These are phyloP conservation scores for Euborellia annulipes DNA, from an alignment of 1,140 invertebrate genomes.

Conservation along the genomic window DNA sequence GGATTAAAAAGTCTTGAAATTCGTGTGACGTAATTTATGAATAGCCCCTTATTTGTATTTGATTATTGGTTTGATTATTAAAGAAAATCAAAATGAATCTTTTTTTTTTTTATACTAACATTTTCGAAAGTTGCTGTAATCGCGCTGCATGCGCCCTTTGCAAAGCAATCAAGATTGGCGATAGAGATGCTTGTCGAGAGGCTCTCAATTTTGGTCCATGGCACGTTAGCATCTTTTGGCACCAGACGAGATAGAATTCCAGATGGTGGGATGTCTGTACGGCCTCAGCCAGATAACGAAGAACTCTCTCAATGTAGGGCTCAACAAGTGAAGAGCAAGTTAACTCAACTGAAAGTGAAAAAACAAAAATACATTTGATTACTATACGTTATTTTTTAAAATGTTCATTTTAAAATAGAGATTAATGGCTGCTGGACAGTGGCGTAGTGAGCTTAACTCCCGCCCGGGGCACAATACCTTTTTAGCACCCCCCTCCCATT, in stretches of 20 bases:
- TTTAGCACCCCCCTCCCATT: too few species aligned
- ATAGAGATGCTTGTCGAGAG: constrained; percentile 23
- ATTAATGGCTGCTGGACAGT: too few species aligned
- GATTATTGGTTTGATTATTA: too few species aligned
- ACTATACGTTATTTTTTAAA: constrained; percentile 11
- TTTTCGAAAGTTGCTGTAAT: constrained; percentile 65
- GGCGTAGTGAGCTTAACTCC: too few species aligned
- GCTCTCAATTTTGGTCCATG: constrained; percentile 40
- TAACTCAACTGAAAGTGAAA: constrained; percentile 55
- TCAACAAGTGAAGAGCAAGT: constrained; percentile 49
- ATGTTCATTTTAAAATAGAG: too few species aligned
- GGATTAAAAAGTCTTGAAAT: too few species aligned
- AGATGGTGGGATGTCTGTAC: constrained; percentile 65
- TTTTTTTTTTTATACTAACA: constrained; percentile 48
- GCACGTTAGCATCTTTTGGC: constrained; percentile 42
- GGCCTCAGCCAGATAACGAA: constrained; percentile 48
- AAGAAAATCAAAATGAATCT: background rate
- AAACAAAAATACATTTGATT: constrained; percentile 14
- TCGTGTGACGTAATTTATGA: too few species aligned
- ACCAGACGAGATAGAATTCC: constrained; percentile 79
- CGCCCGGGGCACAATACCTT: too few species aligned
- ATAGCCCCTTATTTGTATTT: too few species aligned
- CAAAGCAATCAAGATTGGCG: constrained; percentile 48
- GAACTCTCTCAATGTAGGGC: constrained; percentile 56
- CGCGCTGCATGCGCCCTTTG: constrained; percentile 69